Conservation (phyloP, 2,797 vertebrate species). For the Tauraco hartlaubi region DNA sequence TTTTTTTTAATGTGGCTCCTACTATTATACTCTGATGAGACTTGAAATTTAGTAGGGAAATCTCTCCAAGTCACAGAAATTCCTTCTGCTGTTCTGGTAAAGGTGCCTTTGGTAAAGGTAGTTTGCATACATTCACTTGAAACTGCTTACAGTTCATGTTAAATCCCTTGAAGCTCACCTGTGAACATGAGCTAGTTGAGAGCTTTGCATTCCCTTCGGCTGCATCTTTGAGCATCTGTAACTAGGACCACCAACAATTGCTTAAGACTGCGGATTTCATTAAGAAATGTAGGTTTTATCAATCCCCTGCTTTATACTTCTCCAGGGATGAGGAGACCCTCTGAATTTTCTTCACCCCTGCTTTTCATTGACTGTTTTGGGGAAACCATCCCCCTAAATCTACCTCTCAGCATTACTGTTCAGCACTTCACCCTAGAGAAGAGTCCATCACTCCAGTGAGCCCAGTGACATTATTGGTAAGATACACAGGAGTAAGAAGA, state of each 20-base stretch:
- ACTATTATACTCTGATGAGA: neutral
- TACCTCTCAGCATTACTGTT: neutral
- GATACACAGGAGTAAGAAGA: neutral
- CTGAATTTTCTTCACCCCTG: neutral
- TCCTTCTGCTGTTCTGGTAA: neutral
- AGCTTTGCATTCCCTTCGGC: neutral
- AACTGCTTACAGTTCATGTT: neutral
- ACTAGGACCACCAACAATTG: neutral
- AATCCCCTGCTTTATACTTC: neutral
- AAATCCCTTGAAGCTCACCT: neutral
- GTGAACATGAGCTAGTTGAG: neutral
- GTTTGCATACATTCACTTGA: neutral
- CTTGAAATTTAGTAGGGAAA: neutral
- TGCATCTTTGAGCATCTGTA: neutral
- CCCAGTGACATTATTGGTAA: neutral
- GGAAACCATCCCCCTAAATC: neutral
- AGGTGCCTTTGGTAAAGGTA: neutral
- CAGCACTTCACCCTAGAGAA: neutral
- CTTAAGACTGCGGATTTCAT: neutral
- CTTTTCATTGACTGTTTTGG: neutral
- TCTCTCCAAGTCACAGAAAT: neutral
- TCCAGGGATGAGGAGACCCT: neutral
- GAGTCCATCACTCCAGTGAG: neutral
- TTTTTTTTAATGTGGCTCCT: neutral
- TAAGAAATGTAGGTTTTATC: neutral